A percentile compares a stretch with the other conserved stretches of the same genome.
These are phyloP conservation scores for Drosophila elegans DNA, from an alignment of 1,140 invertebrate species.

Conservation along the genomic window DNA sequence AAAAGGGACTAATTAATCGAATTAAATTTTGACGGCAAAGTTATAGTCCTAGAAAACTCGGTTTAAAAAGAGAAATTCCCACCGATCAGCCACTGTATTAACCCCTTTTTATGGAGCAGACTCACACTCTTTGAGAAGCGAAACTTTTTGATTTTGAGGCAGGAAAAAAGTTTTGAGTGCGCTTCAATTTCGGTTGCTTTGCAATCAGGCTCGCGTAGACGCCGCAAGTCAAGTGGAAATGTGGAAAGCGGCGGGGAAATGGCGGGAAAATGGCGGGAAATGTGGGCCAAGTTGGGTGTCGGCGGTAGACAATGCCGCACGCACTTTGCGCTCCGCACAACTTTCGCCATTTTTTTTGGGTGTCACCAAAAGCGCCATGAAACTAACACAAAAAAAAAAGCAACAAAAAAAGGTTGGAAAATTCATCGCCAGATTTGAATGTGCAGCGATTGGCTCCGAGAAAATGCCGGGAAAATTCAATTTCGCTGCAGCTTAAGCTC, in stretches of 20 bases:
- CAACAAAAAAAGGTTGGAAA: constrained; percentile 29
- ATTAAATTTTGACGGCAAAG: constrained; percentile 1
- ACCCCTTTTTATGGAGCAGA: constrained; percentile 5
- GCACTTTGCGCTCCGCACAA: constrained; percentile 57
- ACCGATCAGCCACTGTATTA: constrained; percentile 15
- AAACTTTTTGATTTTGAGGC: constrained; percentile 77
- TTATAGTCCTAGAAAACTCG: too few species aligned
- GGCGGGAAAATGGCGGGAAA: constrained; percentile 1
- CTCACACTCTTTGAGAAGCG: constrained; percentile 28
- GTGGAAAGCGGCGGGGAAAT: constrained; percentile 11
- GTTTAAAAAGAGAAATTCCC: background rate
- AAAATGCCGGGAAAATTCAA: constrained; percentile 63
- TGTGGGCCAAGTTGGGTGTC: background rate
- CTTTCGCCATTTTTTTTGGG: constrained; percentile 52
- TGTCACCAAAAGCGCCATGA: constrained; percentile 21
- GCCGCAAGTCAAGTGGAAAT: constrained; percentile 78
- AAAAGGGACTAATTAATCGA: background rate
- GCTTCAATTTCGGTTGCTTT: constrained; percentile 79
- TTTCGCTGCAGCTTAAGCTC: constrained; percentile 76
- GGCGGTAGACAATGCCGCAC: constrained; percentile 65
- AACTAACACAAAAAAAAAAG: background rate
- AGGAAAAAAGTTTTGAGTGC: constrained; percentile 70
- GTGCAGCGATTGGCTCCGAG: constrained; percentile 37
- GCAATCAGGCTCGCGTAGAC: constrained; percentile 71
- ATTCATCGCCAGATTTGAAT: constrained; percentile 67